Evolutionary conservation across 1,140 invertebrate species (phyloP).

Genomic region (Patella vulgata): DNA sequence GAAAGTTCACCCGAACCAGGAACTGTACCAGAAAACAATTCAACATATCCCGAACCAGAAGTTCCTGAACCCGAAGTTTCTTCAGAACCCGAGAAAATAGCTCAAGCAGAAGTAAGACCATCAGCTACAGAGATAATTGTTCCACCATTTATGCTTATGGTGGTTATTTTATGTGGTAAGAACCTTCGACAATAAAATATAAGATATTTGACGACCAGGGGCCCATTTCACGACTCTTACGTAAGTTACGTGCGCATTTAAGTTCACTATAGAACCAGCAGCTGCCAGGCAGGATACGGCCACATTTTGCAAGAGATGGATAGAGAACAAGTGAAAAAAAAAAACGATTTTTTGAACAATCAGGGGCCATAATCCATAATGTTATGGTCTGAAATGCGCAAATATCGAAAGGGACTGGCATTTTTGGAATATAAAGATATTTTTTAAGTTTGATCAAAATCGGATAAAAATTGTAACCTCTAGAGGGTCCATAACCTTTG

Average conservation of each 20-base stretch:
- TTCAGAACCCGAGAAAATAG: constrained; percentile 9
- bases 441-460: too few species aligned
- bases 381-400: too few species aligned
- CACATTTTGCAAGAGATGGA: too few species aligned
- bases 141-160: constrained; percentile 35
- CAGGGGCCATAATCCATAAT: too few species aligned
- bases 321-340: too few species aligned
- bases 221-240: background rate
- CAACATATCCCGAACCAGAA: constrained; percentile 25
- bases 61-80: constrained; percentile 9
- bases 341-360: too few species aligned
- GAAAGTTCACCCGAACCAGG: constrained; percentile 9
- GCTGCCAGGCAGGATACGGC: too few species aligned
- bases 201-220: background rate
- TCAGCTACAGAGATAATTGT: constrained; percentile 37
- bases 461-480: too few species aligned
- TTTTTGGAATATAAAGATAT: too few species aligned
- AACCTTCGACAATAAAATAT: background rate
- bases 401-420: too few species aligned
- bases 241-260: background rate
- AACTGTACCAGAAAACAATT: constrained; percentile 15
- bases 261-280: background rate
- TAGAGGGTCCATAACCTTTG: too few species aligned
- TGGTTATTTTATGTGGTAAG: constrained; percentile 32
- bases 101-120: constrained; percentile 22